A percentile compares a stretch with the other conserved stretches of the same genome.
These are phyloP conservation scores for Elanoides forficatus DNA, from an alignment of 2,113 vertebrate genomes.

Conservation along the genomic window DNA sequence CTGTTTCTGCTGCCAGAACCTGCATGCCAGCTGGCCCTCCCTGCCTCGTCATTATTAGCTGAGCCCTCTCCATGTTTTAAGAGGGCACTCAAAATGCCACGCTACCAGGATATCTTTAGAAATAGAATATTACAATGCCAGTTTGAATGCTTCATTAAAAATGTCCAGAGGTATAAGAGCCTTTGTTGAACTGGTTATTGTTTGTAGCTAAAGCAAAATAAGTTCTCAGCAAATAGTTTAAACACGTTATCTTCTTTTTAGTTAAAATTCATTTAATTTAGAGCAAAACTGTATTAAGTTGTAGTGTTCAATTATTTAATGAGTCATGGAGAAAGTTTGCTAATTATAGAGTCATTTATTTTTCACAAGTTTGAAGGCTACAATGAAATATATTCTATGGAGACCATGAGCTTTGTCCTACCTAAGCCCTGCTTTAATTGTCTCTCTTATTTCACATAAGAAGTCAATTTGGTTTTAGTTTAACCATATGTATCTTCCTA, in stretches of 20 bases:
- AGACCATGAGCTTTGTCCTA: background rate
- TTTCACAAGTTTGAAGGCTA: background rate
- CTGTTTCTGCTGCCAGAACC: background rate
- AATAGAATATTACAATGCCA: background rate
- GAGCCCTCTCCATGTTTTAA: background rate
- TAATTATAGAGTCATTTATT: background rate
- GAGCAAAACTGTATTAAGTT: background rate
- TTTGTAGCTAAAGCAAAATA: background rate
- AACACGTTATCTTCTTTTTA: background rate
- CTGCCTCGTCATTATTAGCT: background rate
- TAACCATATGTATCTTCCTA: background rate
- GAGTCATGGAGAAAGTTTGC: background rate
- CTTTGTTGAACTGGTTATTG: background rate
- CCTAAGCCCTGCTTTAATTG: background rate
- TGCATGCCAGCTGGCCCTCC: background rate
- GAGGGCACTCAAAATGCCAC: background rate
- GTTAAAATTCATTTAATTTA: background rate
- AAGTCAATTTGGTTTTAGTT: background rate
- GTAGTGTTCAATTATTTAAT: background rate
- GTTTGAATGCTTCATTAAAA: background rate
- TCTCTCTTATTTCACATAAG: background rate
- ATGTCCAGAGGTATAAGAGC: background rate
- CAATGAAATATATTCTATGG: background rate
- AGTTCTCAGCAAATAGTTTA: background rate
- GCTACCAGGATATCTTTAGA: background rate